These are phyloP conservation scores for Ciconia nigra DNA, from an alignment of 2,797 vertebrate genomes.

Conservation along the genomic window DNA sequence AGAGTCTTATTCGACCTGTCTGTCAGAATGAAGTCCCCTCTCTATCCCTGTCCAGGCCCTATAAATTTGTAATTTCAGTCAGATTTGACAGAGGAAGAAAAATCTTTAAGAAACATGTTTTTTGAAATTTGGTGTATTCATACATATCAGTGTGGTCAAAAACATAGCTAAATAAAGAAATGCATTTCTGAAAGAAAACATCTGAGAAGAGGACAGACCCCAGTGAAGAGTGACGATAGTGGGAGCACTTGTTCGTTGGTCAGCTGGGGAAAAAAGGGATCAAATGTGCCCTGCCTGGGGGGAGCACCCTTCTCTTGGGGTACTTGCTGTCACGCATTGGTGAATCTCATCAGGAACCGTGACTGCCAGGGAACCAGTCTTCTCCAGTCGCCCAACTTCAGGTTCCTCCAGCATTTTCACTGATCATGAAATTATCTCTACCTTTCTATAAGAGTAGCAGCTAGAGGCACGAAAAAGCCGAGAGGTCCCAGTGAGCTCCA, in stretches of 20 bases:
- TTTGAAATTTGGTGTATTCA: background rate
- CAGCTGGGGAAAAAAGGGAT: background rate
- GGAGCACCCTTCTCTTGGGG: background rate
- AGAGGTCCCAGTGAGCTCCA: background rate
- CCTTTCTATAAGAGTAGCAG: background rate
- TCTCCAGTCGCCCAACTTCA: background rate
- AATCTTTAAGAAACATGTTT: background rate
- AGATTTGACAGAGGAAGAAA: background rate
- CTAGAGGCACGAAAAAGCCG: background rate
- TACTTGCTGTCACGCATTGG: background rate
- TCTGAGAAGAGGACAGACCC: background rate
- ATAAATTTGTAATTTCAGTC: background rate
- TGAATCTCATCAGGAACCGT: background rate
- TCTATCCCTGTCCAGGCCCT: background rate
- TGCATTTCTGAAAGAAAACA: background rate
- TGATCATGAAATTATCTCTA: background rate
- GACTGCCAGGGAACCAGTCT: background rate
- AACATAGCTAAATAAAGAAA: accelerated
- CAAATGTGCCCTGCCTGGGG: background rate
- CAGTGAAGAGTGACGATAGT: background rate
- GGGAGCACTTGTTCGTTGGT: background rate
- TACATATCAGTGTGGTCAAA: background rate
- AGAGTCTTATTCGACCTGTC: accelerated
- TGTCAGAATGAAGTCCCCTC: background rate
- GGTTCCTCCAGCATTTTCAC: background rate